A percentile compares a stretch with the other conserved stretches of the same genome.
Evolutionary conservation across 2,888 invertebrate species (phyloP).

Genomic region (Coenonympha arcania): DNA sequence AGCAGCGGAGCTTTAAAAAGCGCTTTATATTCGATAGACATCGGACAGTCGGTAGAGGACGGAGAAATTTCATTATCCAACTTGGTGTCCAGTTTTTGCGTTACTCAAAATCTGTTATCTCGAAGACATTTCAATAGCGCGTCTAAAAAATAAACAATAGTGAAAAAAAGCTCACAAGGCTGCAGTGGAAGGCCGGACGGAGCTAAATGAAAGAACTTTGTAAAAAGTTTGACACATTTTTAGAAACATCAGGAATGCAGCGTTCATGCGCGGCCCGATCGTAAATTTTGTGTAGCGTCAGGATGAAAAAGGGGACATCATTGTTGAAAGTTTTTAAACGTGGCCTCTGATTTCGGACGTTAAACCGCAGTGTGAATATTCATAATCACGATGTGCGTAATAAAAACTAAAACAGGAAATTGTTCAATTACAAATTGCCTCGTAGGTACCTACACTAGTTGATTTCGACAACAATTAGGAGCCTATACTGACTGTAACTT

Average conservation of each 20-base stretch:
- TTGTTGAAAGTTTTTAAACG: slow-evolving; percentile 68
- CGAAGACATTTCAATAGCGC: slow-evolving; percentile 66
- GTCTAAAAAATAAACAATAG: slow-evolving; percentile 68
- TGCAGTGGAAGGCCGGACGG: slow-evolving; percentile 65
- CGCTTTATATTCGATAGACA: slow-evolving; percentile 17
- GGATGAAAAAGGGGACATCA: slow-evolving; percentile 71
- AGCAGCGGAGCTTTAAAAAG: slow-evolving; percentile 17
- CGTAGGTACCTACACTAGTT: neutral
- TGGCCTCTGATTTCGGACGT: slow-evolving; percentile 52
- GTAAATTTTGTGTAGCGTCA: slow-evolving; percentile 71
- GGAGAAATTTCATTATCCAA: slow-evolving; percentile 54
- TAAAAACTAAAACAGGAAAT: neutral
- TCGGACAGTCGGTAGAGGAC: slow-evolving; percentile 17
- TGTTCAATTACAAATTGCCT: neutral
- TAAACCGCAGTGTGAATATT: slow-evolving; percentile 47
- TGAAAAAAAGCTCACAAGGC: slow-evolving; percentile 59
- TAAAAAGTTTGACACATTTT: slow-evolving; percentile 75
- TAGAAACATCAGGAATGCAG: slow-evolving; percentile 72
- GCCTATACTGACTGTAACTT: too few relatives aligned
- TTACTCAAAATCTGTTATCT: slow-evolving; percentile 54
- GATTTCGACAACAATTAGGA: neutral
- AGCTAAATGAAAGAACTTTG: slow-evolving; percentile 71
- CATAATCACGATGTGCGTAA: slow-evolving; percentile 35
- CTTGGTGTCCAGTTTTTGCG: slow-evolving; percentile 52
- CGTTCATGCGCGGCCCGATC: slow-evolving; percentile 61